A percentile compares a stretch with the other conserved stretches of the same genome.
phyloP scores from a whole-genome alignment of 2,888 invertebrate species.

The Drosophila anomalata region DNA sequence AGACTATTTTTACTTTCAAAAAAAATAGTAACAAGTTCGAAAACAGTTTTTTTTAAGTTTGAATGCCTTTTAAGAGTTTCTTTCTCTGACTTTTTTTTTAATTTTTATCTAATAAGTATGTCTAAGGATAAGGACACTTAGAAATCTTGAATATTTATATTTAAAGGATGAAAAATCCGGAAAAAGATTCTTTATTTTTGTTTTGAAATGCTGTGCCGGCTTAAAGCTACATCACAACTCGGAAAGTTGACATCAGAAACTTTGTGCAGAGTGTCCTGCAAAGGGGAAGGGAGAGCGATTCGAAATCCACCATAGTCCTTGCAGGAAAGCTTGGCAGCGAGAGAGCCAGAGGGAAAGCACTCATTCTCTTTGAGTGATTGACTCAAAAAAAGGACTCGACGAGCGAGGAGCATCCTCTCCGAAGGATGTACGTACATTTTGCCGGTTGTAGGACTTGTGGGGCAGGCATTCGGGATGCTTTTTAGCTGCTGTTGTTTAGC shows the following conservation, averaged over 20 bases:
- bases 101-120: too few species aligned
- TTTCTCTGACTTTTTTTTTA: too few species aligned
- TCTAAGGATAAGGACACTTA: too few species aligned
- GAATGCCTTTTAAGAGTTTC: too few species aligned
- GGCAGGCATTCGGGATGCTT: neutral
- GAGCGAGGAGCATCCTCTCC: neutral
- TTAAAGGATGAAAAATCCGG: neutral
- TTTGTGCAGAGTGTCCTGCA: neutral
- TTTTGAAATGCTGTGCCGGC: neutral
- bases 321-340: constrained; percentile 27
- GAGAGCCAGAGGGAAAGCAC: neutral
- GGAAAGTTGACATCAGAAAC: neutral
- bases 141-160: neutral
- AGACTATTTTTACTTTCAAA: too few species aligned
- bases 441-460: constrained; percentile 10
- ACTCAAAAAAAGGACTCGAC: constrained; percentile 4
- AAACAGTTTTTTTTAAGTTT: too few species aligned
- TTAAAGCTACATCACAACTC: neutral
- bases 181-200: neutral
- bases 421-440: constrained; percentile 30
- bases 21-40: too few species aligned
- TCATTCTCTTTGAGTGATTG: constrained; percentile 3
- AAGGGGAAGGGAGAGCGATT: neutral
- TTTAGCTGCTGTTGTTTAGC: constrained; percentile 20
- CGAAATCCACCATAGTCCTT: constrained; percentile 25